Evolutionary conservation across 2,113 vertebrate species (phyloP).

Genomic region (Oxyura jamaicensis): DNA sequence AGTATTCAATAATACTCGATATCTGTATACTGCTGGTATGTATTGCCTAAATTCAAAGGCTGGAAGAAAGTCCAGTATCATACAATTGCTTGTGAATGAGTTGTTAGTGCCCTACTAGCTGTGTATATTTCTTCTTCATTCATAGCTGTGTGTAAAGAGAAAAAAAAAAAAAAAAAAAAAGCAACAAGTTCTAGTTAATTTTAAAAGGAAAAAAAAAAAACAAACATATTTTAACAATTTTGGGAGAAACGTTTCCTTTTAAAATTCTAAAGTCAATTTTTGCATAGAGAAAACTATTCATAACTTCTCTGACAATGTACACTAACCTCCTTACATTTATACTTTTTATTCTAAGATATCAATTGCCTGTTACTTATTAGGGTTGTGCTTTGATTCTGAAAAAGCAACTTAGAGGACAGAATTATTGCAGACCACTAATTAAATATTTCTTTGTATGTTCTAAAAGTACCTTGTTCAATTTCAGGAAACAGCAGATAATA

Average conservation of each 20-base stretch:
- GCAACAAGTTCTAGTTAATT: background rate
- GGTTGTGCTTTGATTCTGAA: background rate
- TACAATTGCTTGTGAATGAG: background rate
- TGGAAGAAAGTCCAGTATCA: background rate
- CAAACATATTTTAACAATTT: background rate
- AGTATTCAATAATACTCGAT: accelerated
- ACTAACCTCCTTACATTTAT: background rate
- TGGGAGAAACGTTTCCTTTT: background rate
- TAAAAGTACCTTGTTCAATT: background rate
- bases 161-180: background rate
- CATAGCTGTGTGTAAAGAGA: background rate
- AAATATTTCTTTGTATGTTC: background rate
- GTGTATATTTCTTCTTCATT: background rate
- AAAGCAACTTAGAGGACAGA: background rate
- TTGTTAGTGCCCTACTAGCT: background rate
- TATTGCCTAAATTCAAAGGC: background rate
- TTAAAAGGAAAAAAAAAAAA: background rate
- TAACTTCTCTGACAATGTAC: background rate
- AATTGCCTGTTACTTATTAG: background rate
- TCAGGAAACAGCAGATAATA: background rate
- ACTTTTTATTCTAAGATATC: background rate
- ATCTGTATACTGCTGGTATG: background rate
- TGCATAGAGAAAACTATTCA: background rate
- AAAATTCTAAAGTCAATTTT: background rate
- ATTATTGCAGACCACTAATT: background rate